These are phyloP conservation scores for Ophiodon elongatus DNA, from an alignment of 2,113 vertebrate species.

Conservation along the genomic window DNA sequence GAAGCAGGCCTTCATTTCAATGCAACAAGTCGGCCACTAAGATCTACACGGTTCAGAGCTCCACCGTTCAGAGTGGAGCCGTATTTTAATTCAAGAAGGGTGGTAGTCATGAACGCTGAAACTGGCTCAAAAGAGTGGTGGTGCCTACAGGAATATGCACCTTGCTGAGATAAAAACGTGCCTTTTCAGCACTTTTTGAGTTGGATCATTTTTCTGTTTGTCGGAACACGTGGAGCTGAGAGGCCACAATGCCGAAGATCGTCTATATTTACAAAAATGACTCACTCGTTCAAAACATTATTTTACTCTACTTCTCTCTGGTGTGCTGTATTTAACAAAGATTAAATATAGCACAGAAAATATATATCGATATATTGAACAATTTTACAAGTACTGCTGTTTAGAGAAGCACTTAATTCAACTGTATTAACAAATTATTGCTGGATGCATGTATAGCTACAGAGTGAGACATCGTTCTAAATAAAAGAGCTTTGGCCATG, in stretches of 20 bases:
- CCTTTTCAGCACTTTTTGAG: constrained; percentile 54
- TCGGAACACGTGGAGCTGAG: constrained; percentile 82
- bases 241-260: constrained; percentile 69
- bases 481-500: constrained; percentile 46
- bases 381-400: neutral
- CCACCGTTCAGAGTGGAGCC: neutral
- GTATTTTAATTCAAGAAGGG: neutral
- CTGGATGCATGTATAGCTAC: too few relatives aligned
- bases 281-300: neutral
- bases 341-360: too few relatives aligned
- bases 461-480: neutral
- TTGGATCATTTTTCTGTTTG: constrained; percentile 72
- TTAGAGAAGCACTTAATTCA: neutral
- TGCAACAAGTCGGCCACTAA: constrained; percentile 41
- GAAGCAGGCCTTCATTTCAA: constrained; percentile 1
- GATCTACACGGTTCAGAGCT: neutral
- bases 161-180: constrained; percentile 16
- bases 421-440: neutral
- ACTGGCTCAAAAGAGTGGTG: neutral
- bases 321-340: neutral
- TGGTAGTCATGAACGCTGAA: neutral
- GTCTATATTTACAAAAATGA: neutral
- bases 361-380: too few relatives aligned
- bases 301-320: neutral
- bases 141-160: neutral